Base-by-base conservation (phyloP, 1,140 invertebrate species). In the Euwallacea fornicatus region DNA sequence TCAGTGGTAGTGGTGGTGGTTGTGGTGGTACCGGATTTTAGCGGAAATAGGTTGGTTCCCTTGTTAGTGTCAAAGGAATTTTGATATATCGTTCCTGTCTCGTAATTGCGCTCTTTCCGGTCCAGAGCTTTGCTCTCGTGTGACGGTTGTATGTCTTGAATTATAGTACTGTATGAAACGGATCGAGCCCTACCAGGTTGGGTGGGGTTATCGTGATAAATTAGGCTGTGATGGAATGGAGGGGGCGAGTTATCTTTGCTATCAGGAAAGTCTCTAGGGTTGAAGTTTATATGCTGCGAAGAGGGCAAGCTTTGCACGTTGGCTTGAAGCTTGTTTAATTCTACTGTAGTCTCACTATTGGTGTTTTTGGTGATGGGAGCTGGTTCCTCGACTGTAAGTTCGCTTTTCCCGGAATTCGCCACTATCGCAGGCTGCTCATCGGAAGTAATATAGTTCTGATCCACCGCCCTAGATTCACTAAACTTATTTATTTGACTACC, bases 341-440 rank as follows among this genome's bases (percentile, higher is more conserved):
- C 81, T 82, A 10, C 59, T 7, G 42, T 6, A 69, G 75, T 6
- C 75, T 65, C 42, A 44, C 33, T 16, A 13, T 21, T 58, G n/a
- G 11, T 50, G 75, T 82, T 81, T 15, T 79, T 83, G 2, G 81
- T 85, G 47, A 80, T 83, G 0, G 84, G 83, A 15, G 81, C 79
- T 1, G 78, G 82, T 74, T 87, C 86, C 54, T 87, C 86, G 0
- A 87, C 83, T 9, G 80, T 83, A 69, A 88, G 85, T 60, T 86
- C 84, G 69, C 83, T 85, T 73, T 84, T 82, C 66, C 85, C 86
- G 0, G 83, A 82, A 63, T 85, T 84, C 0, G 85, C 84, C 0
- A 85, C 82, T 42, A 86, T 82, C 47, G 84, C 85, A 8, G 78
- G 69, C 76, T 83, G 76, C 42, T 85, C 83, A 71, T 86, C 84